Conservation (phyloP, 2,797 vertebrate genomes). For the Myotis daubentonii region DNA sequence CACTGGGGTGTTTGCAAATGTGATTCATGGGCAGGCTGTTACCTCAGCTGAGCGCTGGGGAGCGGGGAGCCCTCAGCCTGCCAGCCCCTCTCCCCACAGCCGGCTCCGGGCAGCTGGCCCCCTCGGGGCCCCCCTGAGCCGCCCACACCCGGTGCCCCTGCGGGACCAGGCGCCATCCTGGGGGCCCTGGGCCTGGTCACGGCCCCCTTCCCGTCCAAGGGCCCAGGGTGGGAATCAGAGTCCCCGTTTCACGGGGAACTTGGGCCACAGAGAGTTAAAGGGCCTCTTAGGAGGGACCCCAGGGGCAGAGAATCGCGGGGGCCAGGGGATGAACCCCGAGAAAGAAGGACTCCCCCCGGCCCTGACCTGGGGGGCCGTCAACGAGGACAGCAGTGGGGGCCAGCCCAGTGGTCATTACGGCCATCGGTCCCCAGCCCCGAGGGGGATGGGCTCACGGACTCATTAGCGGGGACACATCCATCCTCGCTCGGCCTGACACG, state of each 20-base stretch:
- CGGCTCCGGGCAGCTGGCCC: not conserved
- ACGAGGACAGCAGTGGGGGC: not conserved
- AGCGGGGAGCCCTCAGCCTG: not conserved
- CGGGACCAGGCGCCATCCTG: not conserved
- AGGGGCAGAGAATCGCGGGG: not conserved
- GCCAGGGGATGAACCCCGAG: not conserved
- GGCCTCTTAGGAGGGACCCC: not conserved
- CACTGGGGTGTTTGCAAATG: constrained; percentile 64
- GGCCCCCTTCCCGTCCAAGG: not conserved
- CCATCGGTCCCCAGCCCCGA: not conserved
- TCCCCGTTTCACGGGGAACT: not conserved
- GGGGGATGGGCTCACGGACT: not conserved
- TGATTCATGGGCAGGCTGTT: constrained; percentile 56
- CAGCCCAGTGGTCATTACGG: not conserved
- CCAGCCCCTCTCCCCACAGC: not conserved
- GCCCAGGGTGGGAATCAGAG: not conserved
- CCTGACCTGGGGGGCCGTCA: not conserved
- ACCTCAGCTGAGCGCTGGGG: not conserved
- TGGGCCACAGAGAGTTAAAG: not conserved
- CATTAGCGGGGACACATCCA: not conserved
- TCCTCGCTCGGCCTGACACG: constrained; percentile 20
- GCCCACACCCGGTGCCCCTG: no score
- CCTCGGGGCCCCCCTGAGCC: accelerated
- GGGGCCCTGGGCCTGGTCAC: not conserved
- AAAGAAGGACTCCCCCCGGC: not conserved